A percentile compares a stretch with the other conserved stretches of the same genome.
These are phyloP conservation scores for Pteronura brasiliensis DNA, from an alignment of 2,113 vertebrate genomes.

Conservation along the genomic window DNA sequence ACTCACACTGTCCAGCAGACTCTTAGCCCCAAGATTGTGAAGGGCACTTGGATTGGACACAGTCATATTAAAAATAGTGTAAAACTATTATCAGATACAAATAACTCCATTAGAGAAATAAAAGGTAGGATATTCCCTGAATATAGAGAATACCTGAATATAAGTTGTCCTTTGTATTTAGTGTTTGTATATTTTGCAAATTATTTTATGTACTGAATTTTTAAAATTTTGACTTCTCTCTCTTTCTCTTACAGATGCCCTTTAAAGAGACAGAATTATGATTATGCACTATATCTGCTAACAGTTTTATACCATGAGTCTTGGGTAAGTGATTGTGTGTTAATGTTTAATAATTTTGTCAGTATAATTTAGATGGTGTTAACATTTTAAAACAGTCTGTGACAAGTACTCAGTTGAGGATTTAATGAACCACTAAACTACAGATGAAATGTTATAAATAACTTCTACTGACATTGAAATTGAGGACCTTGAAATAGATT, in stretches of 20 bases:
- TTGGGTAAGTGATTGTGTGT: constrained; percentile 88
- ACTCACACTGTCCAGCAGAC: neutral
- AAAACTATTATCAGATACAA: neutral
- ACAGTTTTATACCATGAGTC: constrained; percentile 98
- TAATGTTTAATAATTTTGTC: constrained; percentile 8
- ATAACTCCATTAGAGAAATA: neutral
- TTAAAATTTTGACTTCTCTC: neutral
- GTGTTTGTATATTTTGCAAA: neutral
- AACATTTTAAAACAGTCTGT: neutral
- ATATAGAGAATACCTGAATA: neutral
- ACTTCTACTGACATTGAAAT: neutral
- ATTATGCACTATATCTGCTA: constrained; percentile 94
- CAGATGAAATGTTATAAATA: neutral
- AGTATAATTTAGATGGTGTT: neutral
- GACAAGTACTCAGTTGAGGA: neutral
- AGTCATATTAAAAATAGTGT: neutral
- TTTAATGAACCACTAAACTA: neutral
- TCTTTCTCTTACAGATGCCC: constrained; percentile 88
- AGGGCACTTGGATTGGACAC: neutral
- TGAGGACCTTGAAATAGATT: neutral
- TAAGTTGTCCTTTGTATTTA: neutral
- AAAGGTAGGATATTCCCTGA: neutral
- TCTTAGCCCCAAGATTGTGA: neutral
- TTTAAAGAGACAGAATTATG: constrained; percentile 92
- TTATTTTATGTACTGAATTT: constrained; percentile 6